Base-by-base conservation (phyloP, 2,113 vertebrate species). In the Paracyprichromis sp. region DNA sequence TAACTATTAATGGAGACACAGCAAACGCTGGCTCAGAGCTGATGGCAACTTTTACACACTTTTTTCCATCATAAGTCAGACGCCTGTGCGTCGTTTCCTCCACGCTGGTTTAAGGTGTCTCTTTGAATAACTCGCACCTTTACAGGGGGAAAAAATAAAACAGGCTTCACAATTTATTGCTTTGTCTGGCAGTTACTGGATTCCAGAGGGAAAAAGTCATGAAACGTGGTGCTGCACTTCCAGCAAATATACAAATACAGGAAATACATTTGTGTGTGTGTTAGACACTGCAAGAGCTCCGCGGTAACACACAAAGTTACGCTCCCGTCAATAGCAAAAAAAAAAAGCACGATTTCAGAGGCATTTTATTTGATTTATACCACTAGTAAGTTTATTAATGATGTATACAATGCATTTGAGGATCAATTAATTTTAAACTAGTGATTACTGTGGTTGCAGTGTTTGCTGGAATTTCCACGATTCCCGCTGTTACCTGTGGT, bases 31-130 rank as follows among this genome's bases (percentile, higher is more conserved):
- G 57, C 89, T 89, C 31, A 0, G 14, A 53, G 24, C 57, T 7
- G 56, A 89, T 34, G 57, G 88, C 83, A 87, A 83, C 82, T 82
- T 90, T 90, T 82, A 82, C 83, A 47, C 29, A 54, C 26, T 82
- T 92, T 86, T 91, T 93, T 91, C 92, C 91, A 90, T 86, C 78
- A 73, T 76, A 88, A 87, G 43, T 89, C 81, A 89, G 85, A 84
- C 9, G 53, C 63, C 71, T 78, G 43, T 13, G 71, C n/a, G 71
- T 78, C 14, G 45, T 84, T 82, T 80, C 43, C 43, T 63, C 52
- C 79, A 66, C 54, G 40, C 56, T 19, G 71, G 2, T 84, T 83
- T 6, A 19, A 88, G 50, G 80, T 82, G 59, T 80, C 84, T 56
- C 80, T 66, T 88, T 50, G 61, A 88, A 83, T 86, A 85, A 84